These are phyloP conservation scores for Adelges cooleyi DNA, from an alignment of 1,140 invertebrate genomes.

Conservation along the genomic window DNA sequence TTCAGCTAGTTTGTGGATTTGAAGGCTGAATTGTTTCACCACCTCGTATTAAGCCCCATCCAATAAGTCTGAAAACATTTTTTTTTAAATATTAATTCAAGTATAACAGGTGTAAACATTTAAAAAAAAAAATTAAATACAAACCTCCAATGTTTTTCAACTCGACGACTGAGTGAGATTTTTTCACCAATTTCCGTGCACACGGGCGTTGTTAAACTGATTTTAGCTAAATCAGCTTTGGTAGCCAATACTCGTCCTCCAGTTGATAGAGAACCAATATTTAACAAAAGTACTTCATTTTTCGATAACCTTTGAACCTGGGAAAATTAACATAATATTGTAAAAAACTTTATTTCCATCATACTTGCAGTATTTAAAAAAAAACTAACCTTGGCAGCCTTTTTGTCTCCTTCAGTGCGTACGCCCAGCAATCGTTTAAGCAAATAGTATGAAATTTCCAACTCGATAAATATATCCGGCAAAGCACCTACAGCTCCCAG, in stretches of 20 bases:
- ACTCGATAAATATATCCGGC: constrained; percentile 94
- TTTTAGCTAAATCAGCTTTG: constrained; percentile 95
- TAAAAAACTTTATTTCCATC: too few relatives aligned
- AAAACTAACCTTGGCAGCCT: constrained; percentile 78
- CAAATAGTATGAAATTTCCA: constrained; percentile 97
- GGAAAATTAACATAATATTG: neutral
- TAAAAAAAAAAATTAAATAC: neutral
- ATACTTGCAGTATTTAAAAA: too few relatives aligned
- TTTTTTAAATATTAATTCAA: neutral
- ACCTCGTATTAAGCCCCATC: constrained; percentile 91
- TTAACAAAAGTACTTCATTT: constrained; percentile 88
- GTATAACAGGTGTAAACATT: constrained; percentile 4
- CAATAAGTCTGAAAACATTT: constrained; percentile 65
- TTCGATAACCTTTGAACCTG: constrained; percentile 73
- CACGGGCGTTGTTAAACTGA: constrained; percentile 91
- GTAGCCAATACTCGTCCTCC: constrained; percentile 93
- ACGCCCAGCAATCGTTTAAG: constrained; percentile 91
- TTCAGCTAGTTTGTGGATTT: constrained; percentile 8
- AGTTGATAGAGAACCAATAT: constrained; percentile 97
- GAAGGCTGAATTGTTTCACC: constrained; percentile 76
- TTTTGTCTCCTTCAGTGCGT: constrained; percentile 96
- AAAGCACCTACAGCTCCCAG: constrained; percentile 93
- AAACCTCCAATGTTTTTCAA: constrained; percentile 98
- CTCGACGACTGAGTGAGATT: constrained; percentile 91
- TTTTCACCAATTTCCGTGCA: constrained; percentile 98